Evolutionary conservation across 2,113 vertebrate genomes (phyloP).

Genomic region (Hippoglossus stenolepis): DNA sequence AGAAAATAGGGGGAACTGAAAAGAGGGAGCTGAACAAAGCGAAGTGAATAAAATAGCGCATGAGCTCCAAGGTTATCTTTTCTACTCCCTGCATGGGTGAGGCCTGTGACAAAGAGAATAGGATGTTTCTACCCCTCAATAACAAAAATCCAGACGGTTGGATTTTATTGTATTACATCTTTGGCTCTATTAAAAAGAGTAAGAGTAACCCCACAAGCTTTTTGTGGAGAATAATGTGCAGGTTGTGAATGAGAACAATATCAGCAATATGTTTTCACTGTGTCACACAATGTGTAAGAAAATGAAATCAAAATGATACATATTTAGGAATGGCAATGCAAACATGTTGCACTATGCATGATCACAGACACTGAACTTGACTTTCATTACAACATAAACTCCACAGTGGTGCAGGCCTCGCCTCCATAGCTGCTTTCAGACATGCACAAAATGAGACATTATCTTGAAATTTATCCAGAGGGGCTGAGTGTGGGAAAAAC

Average conservation of each 20-base stretch:
- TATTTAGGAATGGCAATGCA: not conserved
- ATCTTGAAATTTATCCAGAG: too few relatives aligned
- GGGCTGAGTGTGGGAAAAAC: too few relatives aligned
- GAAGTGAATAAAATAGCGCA: conserved; percentile 36
- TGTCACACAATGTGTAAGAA: not conserved
- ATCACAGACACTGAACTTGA: not conserved
- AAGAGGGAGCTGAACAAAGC: conserved; percentile 33
- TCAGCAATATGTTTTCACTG: not conserved
- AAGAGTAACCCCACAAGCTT: conserved; percentile 1
- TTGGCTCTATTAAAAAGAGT: not conserved
- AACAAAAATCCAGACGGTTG: conserved; percentile 32
- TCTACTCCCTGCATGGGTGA: conserved; percentile 32
- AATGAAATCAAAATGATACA: rapidly evolving
- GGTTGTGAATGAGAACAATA: too few relatives aligned
- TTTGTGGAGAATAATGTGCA: not conserved
- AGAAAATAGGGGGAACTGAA: conserved; percentile 1
- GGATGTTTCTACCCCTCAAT: conserved; percentile 19
- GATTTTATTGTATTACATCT: conserved; percentile 25
- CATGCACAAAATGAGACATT: too few relatives aligned
- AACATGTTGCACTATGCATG: too few relatives aligned
- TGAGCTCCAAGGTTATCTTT: conserved; percentile 57
- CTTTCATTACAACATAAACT: not conserved
- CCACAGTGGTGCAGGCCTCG: too few relatives aligned
- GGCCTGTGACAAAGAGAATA: conserved; percentile 21
- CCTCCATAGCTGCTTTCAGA: too few relatives aligned